Conservation (phyloP, 1,140 invertebrate species). For the Anastrepha obliqua region DNA sequence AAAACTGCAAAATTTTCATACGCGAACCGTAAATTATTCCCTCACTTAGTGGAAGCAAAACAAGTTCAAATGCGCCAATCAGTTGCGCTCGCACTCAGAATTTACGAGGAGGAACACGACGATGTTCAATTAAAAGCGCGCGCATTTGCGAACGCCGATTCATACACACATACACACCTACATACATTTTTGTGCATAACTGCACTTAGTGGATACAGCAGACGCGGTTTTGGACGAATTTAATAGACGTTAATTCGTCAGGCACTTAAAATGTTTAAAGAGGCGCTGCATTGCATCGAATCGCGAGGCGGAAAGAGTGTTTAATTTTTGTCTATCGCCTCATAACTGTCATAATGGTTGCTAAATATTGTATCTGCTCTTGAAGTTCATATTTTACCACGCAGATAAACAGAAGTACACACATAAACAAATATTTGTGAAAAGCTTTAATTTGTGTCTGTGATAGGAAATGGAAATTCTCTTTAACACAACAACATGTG, state of each 20-base stretch:
- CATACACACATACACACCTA: background rate
- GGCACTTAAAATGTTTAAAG: background rate
- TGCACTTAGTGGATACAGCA: too few species aligned
- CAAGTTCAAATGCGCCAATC: background rate
- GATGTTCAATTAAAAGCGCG: background rate
- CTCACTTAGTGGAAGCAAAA: background rate
- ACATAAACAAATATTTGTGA: too few species aligned
- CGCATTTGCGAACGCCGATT: background rate
- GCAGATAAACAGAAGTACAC: background rate
- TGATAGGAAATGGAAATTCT: too few species aligned
- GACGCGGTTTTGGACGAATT: too few species aligned
- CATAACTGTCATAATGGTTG: too few species aligned
- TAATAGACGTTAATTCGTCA: too few species aligned
- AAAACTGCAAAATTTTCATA: background rate
- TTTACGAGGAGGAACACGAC: background rate
- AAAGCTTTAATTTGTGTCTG: too few species aligned
- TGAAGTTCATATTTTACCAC: background rate
- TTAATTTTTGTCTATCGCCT: conserved; percentile 1
- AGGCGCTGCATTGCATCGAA: background rate
- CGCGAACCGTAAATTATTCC: background rate
- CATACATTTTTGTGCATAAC: background rate
- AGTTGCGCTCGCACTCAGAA: background rate
- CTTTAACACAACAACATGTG: too few species aligned
- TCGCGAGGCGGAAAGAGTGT: background rate
- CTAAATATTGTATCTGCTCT: background rate